A percentile compares a stretch with the other conserved stretches of the same genome.
These are phyloP conservation scores for Crotalus horridus DNA, from an alignment of 2,113 vertebrate species.

Conservation along the genomic window DNA sequence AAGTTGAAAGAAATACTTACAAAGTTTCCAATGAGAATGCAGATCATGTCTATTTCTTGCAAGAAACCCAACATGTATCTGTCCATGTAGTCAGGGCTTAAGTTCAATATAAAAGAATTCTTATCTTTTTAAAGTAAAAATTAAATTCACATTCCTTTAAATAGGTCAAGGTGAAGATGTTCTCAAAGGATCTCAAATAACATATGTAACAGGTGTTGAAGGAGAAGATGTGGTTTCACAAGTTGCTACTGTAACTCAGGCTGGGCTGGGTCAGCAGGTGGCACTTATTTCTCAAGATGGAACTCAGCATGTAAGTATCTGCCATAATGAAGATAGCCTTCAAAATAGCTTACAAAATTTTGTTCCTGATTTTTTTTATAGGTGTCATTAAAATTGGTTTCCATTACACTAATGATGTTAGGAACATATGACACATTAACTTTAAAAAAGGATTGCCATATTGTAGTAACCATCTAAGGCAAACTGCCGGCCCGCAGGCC, in stretches of 20 bases:
- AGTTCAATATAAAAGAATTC: background rate
- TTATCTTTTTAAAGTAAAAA: slow-evolving; percentile 6
- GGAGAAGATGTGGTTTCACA: slow-evolving; percentile 88
- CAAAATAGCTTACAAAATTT: background rate
- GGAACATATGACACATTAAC: background rate
- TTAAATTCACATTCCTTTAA: slow-evolving; percentile 29
- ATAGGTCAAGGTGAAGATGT: slow-evolving; percentile 89
- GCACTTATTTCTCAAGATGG: slow-evolving; percentile 96
- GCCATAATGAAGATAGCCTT: background rate
- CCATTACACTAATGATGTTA: background rate
- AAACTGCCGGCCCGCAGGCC: too few relatives aligned
- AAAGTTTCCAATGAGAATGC: background rate
- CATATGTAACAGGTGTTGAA: slow-evolving; percentile 84
- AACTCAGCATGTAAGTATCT: slow-evolving; percentile 85
- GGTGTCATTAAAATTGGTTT: background rate
- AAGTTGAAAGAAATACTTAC: background rate
- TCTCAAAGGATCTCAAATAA: slow-evolving; percentile 79
- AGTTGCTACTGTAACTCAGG: slow-evolving; percentile 78
- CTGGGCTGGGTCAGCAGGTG: slow-evolving; percentile 87
- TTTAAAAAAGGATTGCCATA: background rate
- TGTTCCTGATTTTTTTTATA: background rate
- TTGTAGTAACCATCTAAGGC: background rate
- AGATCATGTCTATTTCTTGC: background rate
- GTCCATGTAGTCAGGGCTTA: background rate
- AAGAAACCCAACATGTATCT: background rate